Conservation (phyloP, 2,797 vertebrate species). For the Gobio occitaniae region DNA sequence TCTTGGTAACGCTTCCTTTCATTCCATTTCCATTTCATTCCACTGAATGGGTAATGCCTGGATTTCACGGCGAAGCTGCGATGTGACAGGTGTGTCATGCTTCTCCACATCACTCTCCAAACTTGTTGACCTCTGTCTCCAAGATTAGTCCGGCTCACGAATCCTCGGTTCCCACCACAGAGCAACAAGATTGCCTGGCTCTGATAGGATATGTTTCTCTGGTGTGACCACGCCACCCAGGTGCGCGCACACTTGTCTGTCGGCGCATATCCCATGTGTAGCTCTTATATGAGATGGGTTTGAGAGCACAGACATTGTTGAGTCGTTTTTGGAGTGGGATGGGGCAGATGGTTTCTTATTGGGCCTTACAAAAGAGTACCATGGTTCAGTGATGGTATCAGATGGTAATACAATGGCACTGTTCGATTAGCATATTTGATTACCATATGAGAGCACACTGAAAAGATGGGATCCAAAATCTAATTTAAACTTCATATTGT, state of each 20-base stretch:
- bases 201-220: slow-evolving; percentile 69
- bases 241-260: slow-evolving; percentile 49
- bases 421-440: slow-evolving; percentile 3
- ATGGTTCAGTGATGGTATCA: slow-evolving; percentile 22
- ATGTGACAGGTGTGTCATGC: slow-evolving; percentile 77
- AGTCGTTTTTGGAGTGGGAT: slow-evolving; percentile 17
- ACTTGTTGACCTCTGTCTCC: slow-evolving; percentile 78
- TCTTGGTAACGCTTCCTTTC: slow-evolving; percentile 63
- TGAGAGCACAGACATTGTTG: neutral
- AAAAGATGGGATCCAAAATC: neutral
- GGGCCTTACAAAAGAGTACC: slow-evolving; percentile 4
- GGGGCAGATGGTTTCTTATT: slow-evolving; percentile 33
- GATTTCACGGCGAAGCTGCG: slow-evolving; percentile 61
- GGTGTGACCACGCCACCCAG: slow-evolving; percentile 67
- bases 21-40: slow-evolving; percentile 57
- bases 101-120: slow-evolving; percentile 71
- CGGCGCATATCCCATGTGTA: slow-evolving; percentile 33
- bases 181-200: slow-evolving; percentile 73
- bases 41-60: slow-evolving; percentile 52
- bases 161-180: slow-evolving; percentile 59
- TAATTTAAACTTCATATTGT: slow-evolving; percentile 13
- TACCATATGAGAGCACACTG: neutral
- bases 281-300: slow-evolving; percentile 22
- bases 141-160: slow-evolving; percentile 69
- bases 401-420: slow-evolving; percentile 21